Evolutionary conservation across 2,113 vertebrate genomes (phyloP).

Genomic region (Poicephalus gulielmi): DNA sequence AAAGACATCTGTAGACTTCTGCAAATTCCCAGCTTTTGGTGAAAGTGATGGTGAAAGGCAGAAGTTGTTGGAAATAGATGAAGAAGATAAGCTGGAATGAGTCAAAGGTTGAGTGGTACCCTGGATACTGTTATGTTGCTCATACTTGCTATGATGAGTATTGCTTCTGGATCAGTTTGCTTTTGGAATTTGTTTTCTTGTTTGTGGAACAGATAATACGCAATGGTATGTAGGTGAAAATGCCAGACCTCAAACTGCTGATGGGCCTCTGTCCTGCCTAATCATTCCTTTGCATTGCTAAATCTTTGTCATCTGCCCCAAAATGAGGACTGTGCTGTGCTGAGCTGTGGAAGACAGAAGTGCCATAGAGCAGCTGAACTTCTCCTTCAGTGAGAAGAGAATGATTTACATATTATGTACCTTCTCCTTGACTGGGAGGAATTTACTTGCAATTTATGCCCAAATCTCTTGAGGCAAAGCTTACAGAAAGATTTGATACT

Average conservation of each 20-base stretch:
- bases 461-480: neutral
- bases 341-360: neutral
- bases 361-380: neutral
- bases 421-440: neutral
- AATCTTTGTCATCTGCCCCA: neutral
- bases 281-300: neutral
- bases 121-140: neutral
- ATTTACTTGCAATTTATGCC: neutral
- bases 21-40: neutral
- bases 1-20: no score
- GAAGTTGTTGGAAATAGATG: neutral
- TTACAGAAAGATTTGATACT: neutral
- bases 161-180: neutral
- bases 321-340: neutral
- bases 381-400: neutral
- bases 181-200: neutral
- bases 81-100: neutral
- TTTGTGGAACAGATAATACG: neutral
- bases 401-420: neutral
- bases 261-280: neutral
- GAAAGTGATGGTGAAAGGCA: neutral
- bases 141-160: neutral
- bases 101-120: neutral
- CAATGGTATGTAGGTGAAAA: neutral
- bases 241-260: neutral